Evolutionary conservation across 2,113 vertebrate genomes (phyloP), one percentile per base, ranked within the genome.

Genomic region (Corythornis cristatus): DNA sequence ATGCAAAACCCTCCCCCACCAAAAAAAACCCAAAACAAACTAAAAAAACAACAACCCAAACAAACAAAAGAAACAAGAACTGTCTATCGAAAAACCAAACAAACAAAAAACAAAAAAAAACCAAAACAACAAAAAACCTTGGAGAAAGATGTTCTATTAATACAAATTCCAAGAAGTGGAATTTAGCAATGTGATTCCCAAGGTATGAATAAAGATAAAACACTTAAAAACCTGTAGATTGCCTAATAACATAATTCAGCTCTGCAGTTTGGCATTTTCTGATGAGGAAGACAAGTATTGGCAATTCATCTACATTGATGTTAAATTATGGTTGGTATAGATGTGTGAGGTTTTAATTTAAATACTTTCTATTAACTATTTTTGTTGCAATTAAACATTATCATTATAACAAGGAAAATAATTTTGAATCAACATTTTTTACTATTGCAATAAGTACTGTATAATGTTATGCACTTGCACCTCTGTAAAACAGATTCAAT

Each of bases 181-280:
- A 90, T 71, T 92, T 85, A 91, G 37, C 46, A 76, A 22, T 46
- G 22, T 60, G 54, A 85, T 79, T 89, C 71, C 64, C 51, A 83
- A 87, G 64, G 56, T 70, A 19, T 4, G 3, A 85, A 80, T 85
- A 94, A 89, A 87, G 67, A 16, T 43, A 87, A 67, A 92, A 73
- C 4, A 93, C 50, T 46, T 87, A 66, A 93, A 90, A 92, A 50
- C 26, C 33, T 90, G 6, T 62, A 50, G 29, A 35, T 67, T 77
- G 15, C 81, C 76, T 89, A 72, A 67, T 72, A 94, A 66, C 25
- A 87, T 85, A 89, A 89, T 80, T 91, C 74, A 93, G 23, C n/a
- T 85, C 74, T 53, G 35, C 28, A 66, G 3, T 48, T 89, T 75
- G 17, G 21, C 33, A 66, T 73, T 70, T 92, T 89, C 65, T 80